Base-by-base conservation (phyloP, 2,888 invertebrate species). In the Apodemia duryi region DNA sequence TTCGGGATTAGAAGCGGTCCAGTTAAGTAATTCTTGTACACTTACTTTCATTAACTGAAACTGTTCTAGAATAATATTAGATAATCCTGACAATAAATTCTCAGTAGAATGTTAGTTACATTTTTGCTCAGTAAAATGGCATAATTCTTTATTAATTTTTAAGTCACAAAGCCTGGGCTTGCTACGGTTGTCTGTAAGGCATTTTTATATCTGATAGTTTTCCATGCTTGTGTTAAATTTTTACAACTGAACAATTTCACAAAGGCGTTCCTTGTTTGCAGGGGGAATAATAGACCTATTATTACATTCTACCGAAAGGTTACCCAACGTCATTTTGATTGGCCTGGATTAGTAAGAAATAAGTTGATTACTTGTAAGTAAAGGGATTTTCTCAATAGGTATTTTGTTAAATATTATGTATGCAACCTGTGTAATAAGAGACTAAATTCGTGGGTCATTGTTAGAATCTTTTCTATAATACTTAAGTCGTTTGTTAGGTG, bases 141-240 rank as follows among this genome's bases (percentile, higher is more conserved):
- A 61, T 13, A 61, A 38, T 35, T 63, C 65, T 6, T 63, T 51
- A 49, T 65, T 65, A 32, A 65, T 21, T 28, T 63, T 65, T 29
- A 65, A 35, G 9, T 49, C 1, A 46, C 35, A 60, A 65, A 62
- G 2, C 65, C 62, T 6, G 65, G 65, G 5, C 21, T 28, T 6
- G 61, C 61, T 28, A 46, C 10, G 29, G 29, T 43, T 29, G 49
- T 13, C 35, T 54, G 62, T 11, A 65, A 38, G 6, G 54, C 11
- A 52, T 54, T 52, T 29, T 54, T 65, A 41, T 65, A 65, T 2
- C 65, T 9, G 9, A 65, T 52, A 28, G n/a, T 52, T n/a, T 65
- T 61, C 62, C 62, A 65, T 6, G 65, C 54, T 0, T 32, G 65
- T 35, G 11, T 65, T n/a, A 54, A 65, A 65, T 13, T 62, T 28